Evolutionary conservation across 2,888 invertebrate genomes (phyloP).

Genomic region (Seira sanloemensis): DNA sequence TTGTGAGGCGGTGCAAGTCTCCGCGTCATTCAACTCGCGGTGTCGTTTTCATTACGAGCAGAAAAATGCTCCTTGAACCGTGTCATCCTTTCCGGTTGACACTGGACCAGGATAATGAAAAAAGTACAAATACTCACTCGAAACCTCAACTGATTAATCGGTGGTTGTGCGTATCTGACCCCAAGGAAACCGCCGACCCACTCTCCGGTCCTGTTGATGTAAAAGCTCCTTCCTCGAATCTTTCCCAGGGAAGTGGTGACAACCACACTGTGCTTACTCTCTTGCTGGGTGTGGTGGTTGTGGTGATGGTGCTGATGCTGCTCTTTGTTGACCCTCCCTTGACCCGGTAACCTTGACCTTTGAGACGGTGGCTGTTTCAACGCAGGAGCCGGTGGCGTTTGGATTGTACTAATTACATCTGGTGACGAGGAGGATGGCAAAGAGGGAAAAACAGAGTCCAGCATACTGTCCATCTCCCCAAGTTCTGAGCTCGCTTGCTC

Average conservation of each 20-base stretch:
- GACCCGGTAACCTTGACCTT: constrained; percentile 45
- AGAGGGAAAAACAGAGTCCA: neutral
- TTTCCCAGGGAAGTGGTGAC: constrained; percentile 49
- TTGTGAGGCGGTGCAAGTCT: neutral
- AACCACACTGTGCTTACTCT: constrained; percentile 29
- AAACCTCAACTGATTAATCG: constrained; percentile 74
- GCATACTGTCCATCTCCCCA: neutral
- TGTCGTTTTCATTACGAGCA: too few species aligned
- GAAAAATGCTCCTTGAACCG: neutral
- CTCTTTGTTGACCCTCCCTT: neutral
- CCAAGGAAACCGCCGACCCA: constrained; percentile 74
- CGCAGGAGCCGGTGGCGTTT: constrained; percentile 21
- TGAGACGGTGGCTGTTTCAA: constrained; percentile 18
- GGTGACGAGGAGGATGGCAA: neutral
- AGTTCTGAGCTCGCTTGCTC: constrained; percentile 13
- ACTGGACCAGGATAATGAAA: neutral
- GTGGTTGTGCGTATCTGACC: constrained; percentile 75
- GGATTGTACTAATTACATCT: neutral
- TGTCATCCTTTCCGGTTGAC: neutral
- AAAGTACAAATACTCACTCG: constrained; percentile 69
- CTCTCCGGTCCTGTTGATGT: constrained; percentile 53
- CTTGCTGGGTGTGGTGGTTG: neutral
- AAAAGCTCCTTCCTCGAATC: constrained; percentile 36
- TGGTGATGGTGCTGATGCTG: neutral
- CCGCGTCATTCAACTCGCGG: neutral